phyloP scores from a whole-genome alignment of 2,797 vertebrate species.

The Knipowitschia caucasica region DNA sequence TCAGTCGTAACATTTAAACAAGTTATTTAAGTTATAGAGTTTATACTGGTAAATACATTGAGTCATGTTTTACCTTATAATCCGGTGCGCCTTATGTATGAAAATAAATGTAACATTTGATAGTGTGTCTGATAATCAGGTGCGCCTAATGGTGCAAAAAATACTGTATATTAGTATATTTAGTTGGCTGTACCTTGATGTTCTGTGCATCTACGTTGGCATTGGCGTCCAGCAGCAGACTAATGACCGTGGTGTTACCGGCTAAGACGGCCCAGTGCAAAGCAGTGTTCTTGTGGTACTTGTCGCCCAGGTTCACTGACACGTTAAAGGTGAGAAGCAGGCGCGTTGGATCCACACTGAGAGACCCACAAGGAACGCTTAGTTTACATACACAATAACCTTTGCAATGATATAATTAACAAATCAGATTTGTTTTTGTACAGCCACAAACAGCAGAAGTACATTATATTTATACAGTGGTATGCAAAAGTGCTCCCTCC shows the following conservation, averaged over 20 bases:
- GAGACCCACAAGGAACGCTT: not conserved
- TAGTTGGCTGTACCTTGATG: conserved; percentile 97
- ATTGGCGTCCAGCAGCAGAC: conserved; percentile 93
- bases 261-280: conserved; percentile 98
- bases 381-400: no score
- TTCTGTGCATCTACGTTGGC: conserved; percentile 96
- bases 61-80: no score
- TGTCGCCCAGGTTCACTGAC: conserved; percentile 97
- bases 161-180: no score
- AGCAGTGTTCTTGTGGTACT: conserved; percentile 98
- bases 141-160: no score
- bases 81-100: no score
- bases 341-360: conserved; percentile 94
- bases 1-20: not conserved
- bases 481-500: no score
- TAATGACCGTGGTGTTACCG: conserved; percentile 98
- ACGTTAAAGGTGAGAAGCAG: conserved; percentile 98
- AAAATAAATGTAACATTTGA: no score
- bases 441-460: no score
- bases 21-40: not conserved
- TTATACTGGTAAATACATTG: not conserved
- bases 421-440: no score
- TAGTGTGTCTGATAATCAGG: no score
- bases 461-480: no score
- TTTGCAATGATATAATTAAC: no score